Evolutionary conservation across 2,113 vertebrate genomes (phyloP).

Genomic region (Mastomys natalensis): DNA sequence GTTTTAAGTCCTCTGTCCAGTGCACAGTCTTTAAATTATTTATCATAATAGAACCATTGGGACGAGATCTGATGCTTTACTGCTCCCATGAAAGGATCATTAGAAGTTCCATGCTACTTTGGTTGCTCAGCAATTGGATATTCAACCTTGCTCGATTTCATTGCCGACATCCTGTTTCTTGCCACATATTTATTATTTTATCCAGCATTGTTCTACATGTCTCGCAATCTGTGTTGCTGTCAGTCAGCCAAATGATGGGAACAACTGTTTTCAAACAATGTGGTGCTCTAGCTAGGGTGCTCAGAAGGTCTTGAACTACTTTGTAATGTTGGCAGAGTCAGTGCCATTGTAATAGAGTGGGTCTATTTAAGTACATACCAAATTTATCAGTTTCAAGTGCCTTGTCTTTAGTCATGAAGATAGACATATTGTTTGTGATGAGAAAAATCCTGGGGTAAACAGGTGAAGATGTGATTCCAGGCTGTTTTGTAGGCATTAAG

Average conservation of each 20-base stretch:
- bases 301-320: background rate
- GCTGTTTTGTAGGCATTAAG: background rate
- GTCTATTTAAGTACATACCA: background rate
- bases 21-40: constrained; percentile 28
- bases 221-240: constrained; percentile 63
- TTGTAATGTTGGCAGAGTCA: background rate
- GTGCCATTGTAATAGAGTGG: background rate
- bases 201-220: constrained; percentile 49
- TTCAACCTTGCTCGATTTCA: background rate
- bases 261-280: background rate
- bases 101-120: background rate
- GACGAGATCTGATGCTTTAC: background rate
- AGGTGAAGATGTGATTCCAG: constrained; percentile 1
- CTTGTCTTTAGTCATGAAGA: background rate
- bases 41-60: background rate
- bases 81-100: constrained; percentile 27
- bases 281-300: background rate
- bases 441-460: background rate
- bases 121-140: constrained; percentile 23
- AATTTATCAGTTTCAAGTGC: background rate
- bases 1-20: constrained; percentile 16
- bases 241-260: constrained; percentile 57
- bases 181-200: constrained; percentile 74
- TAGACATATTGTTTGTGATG: background rate
- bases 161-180: constrained; percentile 68